Evolutionary conservation across 2,888 invertebrate genomes (phyloP), one percentile per base, ranked within the genome.

Genomic region (Stenodera caucasica): DNA sequence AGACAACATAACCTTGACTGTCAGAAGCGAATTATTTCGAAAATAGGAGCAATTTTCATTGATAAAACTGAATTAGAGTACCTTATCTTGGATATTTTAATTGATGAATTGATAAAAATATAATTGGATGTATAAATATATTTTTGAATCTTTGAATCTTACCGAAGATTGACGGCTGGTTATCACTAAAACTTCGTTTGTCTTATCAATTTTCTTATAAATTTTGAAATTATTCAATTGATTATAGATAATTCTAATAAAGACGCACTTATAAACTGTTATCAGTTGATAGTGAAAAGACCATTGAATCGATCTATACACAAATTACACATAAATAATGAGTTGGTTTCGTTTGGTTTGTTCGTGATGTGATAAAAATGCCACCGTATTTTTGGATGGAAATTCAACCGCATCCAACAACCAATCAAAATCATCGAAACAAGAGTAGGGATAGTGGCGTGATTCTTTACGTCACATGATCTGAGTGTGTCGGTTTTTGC

Each of bases 301-400:
- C 7, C 5, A 35, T 14, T 14, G n/a, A 35, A 3, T 3, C 35
- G 7, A 33, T 35, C 35, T 35, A 35, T 35, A 1, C 5, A 33
- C n/a, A 12, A 3, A 33, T n/a, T 6, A 33, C 14, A 15, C 14
- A 14, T 15, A 14, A 15, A 8, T n/a, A 6, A 7, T 14, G 14
- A 14, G 35, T 14, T 35, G 35, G 32, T 3, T 32, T 32, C 11
- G 7, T 32, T 32, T 29, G 29, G 8, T 4, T 6, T 29, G 29
- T 29, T 55, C 49, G 63, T 57, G 57, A 61, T 60, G 65, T 61
- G 53, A 61, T 68, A 60, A 66, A 69, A 67, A 64, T 67, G 64
- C 63, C 66, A 63, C 69, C 63, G 69, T 70, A 72, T 72, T 71
- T 72, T 72, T 73, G 72, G 72, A 68, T 67, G 65, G 61, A n/a